A percentile compares a stretch with the other conserved stretches of the same genome.
These are phyloP conservation scores for Cheumatopsyche charites DNA, from an alignment of 1,140 invertebrate species.

Conservation along the genomic window DNA sequence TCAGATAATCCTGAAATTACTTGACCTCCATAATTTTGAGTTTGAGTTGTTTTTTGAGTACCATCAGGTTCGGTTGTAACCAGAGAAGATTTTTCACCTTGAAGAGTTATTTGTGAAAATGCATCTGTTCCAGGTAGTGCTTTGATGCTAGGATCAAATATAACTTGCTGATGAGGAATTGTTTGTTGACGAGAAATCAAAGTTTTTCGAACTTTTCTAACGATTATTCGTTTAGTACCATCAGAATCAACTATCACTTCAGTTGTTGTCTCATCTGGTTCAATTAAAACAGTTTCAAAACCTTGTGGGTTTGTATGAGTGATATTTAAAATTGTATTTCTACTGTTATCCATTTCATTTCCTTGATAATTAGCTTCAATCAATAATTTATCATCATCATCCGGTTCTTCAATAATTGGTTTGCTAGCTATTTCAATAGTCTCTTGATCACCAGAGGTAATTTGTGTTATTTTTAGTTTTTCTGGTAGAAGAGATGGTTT, in stretches of 20 bases:
- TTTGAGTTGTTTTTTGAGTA: slow-evolving; percentile 64
- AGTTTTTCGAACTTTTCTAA: slow-evolving; percentile 69
- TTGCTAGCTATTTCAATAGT: slow-evolving; percentile 79
- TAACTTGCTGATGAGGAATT: slow-evolving; percentile 57
- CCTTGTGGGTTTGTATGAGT: slow-evolving; percentile 71
- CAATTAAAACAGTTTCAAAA: slow-evolving; percentile 77
- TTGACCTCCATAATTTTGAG: slow-evolving; percentile 67
- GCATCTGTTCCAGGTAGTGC: slow-evolving; percentile 61
- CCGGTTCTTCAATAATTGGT: slow-evolving; percentile 60
- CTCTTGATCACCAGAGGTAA: slow-evolving; percentile 70
- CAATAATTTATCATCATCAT: slow-evolving; percentile 64
- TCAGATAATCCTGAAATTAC: slow-evolving; percentile 66
- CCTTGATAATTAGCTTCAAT: slow-evolving; percentile 77
- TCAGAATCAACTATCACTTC: slow-evolving; percentile 80
- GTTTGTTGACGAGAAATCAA: slow-evolving; percentile 63
- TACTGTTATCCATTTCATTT: slow-evolving; percentile 55
- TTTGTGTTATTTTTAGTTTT: slow-evolving; percentile 74
- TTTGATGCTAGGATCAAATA: slow-evolving; percentile 52
- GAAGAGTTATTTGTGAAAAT: slow-evolving; percentile 70
- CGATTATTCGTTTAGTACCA: slow-evolving; percentile 80
- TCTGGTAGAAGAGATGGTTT: slow-evolving; percentile 60
- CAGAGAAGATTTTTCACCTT: slow-evolving; percentile 68
- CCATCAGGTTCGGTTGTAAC: slow-evolving; percentile 68
- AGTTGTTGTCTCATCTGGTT: slow-evolving; percentile 77
- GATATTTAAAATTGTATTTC: slow-evolving; percentile 69